Evolutionary conservation across 1,140 invertebrate species (phyloP).

Genomic region (Maniola jurtina): DNA sequence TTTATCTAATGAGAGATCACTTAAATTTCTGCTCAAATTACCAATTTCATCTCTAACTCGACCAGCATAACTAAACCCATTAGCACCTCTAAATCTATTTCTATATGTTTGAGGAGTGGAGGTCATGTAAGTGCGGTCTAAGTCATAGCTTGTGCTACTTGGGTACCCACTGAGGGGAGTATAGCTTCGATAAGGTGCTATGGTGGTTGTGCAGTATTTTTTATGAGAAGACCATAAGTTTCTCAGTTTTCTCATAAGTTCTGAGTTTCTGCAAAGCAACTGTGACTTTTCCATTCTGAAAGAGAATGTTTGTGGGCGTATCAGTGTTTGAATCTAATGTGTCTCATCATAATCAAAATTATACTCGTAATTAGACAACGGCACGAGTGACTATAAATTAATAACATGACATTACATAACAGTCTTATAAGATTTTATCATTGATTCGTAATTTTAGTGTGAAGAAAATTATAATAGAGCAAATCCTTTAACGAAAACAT

Average conservation of each 20-base stretch:
- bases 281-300: slow-evolving; percentile 79
- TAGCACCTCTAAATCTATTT: slow-evolving; percentile 56
- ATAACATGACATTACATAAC: too few species aligned
- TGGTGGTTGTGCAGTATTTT: slow-evolving; percentile 73
- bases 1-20: slow-evolving; percentile 64
- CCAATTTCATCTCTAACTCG: slow-evolving; percentile 46
- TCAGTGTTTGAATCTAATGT: slow-evolving; percentile 16
- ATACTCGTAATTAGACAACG: neutral
- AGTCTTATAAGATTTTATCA: too few species aligned
- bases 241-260: slow-evolving; percentile 80
- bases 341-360: neutral
- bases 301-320: slow-evolving; percentile 49
- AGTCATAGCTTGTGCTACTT: slow-evolving; percentile 63
- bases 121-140: slow-evolving; percentile 65
- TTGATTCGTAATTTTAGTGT: neutral
- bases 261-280: slow-evolving; percentile 79
- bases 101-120: slow-evolving; percentile 59
- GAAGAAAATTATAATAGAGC: neutral
- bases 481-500: neutral
- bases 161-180: slow-evolving; percentile 68
- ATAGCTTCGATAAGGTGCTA: slow-evolving; percentile 60
- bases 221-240: slow-evolving; percentile 81
- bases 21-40: slow-evolving; percentile 53
- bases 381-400: neutral
- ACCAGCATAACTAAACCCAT: slow-evolving; percentile 38